phyloP scores from a whole-genome alignment of 2,797 vertebrate genomes.

The Limnodromus scolopaceus region DNA sequence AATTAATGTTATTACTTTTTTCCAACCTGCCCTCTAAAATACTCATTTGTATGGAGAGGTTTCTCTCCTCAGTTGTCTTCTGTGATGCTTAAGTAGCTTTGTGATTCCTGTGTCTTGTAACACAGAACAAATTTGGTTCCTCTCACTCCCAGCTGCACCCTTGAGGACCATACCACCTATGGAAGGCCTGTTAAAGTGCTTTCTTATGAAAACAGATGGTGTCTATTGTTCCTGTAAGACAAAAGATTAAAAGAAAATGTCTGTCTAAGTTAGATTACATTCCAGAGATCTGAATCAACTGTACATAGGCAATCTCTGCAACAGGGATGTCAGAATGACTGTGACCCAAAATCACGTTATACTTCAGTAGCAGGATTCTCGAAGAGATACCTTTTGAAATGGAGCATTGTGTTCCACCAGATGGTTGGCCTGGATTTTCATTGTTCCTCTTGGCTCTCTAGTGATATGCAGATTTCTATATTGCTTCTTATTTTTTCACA shows the following conservation, averaged over 20 bases:
- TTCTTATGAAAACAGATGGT: not conserved
- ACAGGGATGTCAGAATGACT: not conserved
- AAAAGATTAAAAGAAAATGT: slow-evolving; percentile 24
- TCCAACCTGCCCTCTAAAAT: not conserved
- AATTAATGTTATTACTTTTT: not conserved
- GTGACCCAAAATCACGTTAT: not conserved
- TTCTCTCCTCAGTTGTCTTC: not conserved
- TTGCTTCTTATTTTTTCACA: not conserved
- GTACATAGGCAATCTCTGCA: not conserved
- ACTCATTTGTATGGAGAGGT: not conserved
- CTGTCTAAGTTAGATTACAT: slow-evolving; percentile 15
- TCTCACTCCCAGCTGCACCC: not conserved
- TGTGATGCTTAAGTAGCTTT: not conserved
- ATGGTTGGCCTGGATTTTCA: slow-evolving; percentile 23
- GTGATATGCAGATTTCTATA: slow-evolving; percentile 19
- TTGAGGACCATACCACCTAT: not conserved
- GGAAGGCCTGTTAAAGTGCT: not conserved
- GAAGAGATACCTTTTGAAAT: slow-evolving; percentile 6
- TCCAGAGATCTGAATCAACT: not conserved
- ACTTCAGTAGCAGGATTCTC: not conserved
- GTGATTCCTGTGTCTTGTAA: not conserved
- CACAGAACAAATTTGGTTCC: not conserved
- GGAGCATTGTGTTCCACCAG: slow-evolving; percentile 16
- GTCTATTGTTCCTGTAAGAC: not conserved
- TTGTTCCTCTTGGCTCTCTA: slow-evolving; percentile 24